phyloP scores from a whole-genome alignment of 2,113 vertebrate species.

The Pagrus major region DNA sequence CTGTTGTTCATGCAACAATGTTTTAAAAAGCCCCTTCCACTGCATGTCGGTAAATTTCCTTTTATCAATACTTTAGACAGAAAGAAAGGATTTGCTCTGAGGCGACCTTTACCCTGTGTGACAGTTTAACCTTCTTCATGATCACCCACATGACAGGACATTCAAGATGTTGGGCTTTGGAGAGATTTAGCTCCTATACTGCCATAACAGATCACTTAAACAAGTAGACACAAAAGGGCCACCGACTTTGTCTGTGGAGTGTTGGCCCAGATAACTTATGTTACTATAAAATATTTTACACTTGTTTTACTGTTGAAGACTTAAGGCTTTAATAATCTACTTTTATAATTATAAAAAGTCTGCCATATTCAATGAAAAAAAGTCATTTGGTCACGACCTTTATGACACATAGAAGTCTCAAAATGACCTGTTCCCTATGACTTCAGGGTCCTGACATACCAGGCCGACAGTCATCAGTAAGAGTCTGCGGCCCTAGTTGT shows the following conservation, averaged over 20 bases:
- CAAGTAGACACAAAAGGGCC: constrained; percentile 1
- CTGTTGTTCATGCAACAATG: background rate
- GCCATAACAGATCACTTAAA: constrained; percentile 32
- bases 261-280: background rate
- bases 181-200: constrained; percentile 17
- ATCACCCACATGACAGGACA: constrained; percentile 37
- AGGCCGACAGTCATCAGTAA: too few species aligned
- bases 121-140: constrained; percentile 53
- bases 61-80: constrained; percentile 59
- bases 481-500: too few species aligned
- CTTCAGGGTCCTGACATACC: too few species aligned
- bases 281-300: background rate
- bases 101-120: constrained; percentile 58
- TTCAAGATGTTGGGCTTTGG: constrained; percentile 9
- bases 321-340: background rate
- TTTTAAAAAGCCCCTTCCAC: constrained; percentile 39
- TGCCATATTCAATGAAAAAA: background rate
- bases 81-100: constrained; percentile 32
- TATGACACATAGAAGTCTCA: background rate
- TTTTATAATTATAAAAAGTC: too few species aligned
- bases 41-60: constrained; percentile 23
- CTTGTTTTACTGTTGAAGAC: background rate
- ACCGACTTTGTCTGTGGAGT: background rate
- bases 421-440: background rate
- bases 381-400: background rate